Evolutionary conservation across 2,888 invertebrate species (phyloP), one percentile per base, ranked within the genome.

Genomic region (Coleophora flavipennella): DNA sequence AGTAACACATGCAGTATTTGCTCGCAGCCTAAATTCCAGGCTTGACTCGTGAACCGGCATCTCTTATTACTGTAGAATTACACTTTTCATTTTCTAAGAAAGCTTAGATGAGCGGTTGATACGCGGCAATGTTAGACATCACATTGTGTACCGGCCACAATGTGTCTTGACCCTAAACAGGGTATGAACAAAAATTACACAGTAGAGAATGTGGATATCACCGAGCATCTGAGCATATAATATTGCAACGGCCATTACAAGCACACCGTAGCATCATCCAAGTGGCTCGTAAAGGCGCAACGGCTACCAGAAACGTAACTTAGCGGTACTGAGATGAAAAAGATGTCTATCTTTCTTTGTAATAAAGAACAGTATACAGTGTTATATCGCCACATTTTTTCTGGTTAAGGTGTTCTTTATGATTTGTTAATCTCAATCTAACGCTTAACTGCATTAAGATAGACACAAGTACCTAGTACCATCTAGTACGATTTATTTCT

Each of bases 241-340:
- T 80, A 78, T 77, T 74, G 74, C 75, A 72, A 77, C 77, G 74
- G 79, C 79, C 78, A 79, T 79, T 79, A 77, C 69, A 67, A 71
- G 67, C 69, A 73, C 70, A 76, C 67, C 63, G 73, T 70, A 67
- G 70, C 77, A 78, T 83, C 80, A 76, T 73, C 70, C 71, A 80
- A 80, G 76, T 75, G 64, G 72, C 74, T 80, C 80, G 73, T 83
- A 83, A 83, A 81, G 72, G 75, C 67, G 74, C 68, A 72, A 69
- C 72, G 69, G 79, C 83, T 79, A 79, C 81, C 83, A 81, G 78
- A 79, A 77, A 70, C 70, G 79, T 75, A 73, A 79, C 81, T 79
- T 83, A 80, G 81, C 81, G 78, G 81, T 78, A 81, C 80, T 61
- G 66, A 68, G 79, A 79, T 79, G 76, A 65, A 74, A 69, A 64